Evolutionary conservation across 2,113 vertebrate genomes (phyloP).

Genomic region (Scophthalmus maximus): DNA sequence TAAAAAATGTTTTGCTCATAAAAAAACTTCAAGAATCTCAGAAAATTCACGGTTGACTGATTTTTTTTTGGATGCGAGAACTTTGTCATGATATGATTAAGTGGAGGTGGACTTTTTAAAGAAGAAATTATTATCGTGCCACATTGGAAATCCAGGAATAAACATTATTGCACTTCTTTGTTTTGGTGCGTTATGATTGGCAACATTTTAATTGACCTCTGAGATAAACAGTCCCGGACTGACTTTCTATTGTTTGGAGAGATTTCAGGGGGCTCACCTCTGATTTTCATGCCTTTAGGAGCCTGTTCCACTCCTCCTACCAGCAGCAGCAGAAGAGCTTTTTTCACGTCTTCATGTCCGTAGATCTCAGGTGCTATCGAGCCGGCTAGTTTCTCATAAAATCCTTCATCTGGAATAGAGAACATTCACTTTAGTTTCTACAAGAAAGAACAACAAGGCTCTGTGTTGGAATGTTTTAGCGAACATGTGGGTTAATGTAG

Average conservation of each 20-base stretch:
- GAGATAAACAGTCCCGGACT: neutral
- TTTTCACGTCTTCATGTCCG: slow-evolving; percentile 95
- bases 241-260: too few relatives aligned
- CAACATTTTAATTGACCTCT: neutral
- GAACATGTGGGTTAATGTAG: too few relatives aligned
- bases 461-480: neutral
- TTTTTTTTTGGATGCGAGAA: too few relatives aligned
- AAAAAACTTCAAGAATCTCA: too few relatives aligned
- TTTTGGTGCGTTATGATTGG: too few relatives aligned
- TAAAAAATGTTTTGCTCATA: too few relatives aligned
- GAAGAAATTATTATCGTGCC: too few relatives aligned
- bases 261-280: slow-evolving; percentile 80
- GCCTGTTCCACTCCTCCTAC: slow-evolving; percentile 92
- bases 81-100: too few relatives aligned
- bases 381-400: slow-evolving; percentile 90
- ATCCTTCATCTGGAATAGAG: slow-evolving; percentile 87
- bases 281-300: slow-evolving; percentile 93
- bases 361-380: slow-evolving; percentile 96
- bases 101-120: too few relatives aligned
- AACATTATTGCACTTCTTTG: too few relatives aligned
- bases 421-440: neutral
- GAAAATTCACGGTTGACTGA: too few relatives aligned
- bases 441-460: neutral
- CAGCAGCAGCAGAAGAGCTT: slow-evolving; percentile 90
- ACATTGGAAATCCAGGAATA: too few relatives aligned